A percentile compares a stretch with the other conserved stretches of the same genome.
phyloP scores from a whole-genome alignment of 2,797 vertebrate species.

The Glyptemys insculpta region DNA sequence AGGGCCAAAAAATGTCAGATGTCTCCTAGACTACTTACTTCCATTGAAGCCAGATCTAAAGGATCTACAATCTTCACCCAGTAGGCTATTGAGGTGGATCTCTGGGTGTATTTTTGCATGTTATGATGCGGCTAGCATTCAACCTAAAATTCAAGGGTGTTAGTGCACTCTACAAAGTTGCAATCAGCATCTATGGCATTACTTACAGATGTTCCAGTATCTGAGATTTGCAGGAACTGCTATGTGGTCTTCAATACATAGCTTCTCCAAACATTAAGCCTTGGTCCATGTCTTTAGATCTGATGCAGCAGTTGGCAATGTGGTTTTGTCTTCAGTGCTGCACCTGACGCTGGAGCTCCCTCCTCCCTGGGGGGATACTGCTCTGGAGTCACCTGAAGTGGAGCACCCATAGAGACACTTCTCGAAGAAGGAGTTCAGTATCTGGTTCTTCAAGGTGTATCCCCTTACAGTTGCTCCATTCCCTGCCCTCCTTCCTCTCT shows the following conservation, averaged over 20 bases:
- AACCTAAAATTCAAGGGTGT: background rate
- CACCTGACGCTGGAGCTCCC: background rate
- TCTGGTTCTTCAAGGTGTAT: background rate
- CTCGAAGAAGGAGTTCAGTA: background rate
- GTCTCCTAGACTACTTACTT: background rate
- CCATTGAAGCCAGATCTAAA: background rate
- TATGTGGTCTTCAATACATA: background rate
- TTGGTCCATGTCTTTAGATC: background rate
- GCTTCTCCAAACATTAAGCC: background rate
- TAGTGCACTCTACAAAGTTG: background rate
- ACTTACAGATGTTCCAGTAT: background rate
- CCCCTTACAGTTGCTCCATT: background rate
- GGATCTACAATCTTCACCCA: background rate
- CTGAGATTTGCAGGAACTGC: background rate
- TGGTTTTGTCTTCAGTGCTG: background rate
- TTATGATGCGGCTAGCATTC: background rate
- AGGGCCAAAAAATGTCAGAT: background rate
- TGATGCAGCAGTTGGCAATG: background rate
- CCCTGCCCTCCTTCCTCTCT: background rate
- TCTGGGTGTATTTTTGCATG: background rate
- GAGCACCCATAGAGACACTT: background rate
- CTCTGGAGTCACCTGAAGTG: background rate
- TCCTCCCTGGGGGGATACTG: background rate
- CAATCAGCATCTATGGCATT: background rate
- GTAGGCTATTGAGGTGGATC: background rate